Conservation (phyloP, 2,888 invertebrate genomes). For the Lepidochrysops patricia region DNA sequence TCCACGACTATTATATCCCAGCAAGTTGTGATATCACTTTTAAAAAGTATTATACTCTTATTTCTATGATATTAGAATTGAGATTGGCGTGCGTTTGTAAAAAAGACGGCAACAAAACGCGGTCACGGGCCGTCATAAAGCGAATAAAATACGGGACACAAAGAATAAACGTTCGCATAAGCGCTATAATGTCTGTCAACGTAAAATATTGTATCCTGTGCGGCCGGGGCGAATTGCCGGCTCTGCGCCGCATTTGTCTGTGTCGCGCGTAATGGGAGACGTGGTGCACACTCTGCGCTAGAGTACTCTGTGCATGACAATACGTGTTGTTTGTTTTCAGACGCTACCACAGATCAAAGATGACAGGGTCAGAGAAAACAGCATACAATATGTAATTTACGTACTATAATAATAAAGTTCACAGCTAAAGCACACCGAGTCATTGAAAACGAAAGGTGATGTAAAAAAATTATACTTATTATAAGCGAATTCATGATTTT, state of each 20-base stretch:
- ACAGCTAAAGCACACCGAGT: no score
- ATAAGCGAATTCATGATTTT: no score
- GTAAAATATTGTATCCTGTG: conserved; percentile 73
- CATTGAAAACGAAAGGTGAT: no score
- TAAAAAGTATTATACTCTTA: conserved; percentile 26
- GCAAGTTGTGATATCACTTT: conserved; percentile 31
- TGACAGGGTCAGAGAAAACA: no score
- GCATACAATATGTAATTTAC: no score
- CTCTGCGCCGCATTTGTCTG: conserved; percentile 66
- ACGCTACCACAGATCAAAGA: no score
- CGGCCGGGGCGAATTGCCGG: conserved; percentile 59
- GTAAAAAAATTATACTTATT: no score
- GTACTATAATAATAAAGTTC: no score
- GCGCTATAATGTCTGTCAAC: conserved; percentile 73
- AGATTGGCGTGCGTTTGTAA: conserved; percentile 27
- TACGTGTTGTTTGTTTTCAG: not conserved
- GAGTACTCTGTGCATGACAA: not conserved
- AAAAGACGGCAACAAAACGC: conserved; percentile 27
- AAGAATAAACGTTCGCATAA: conserved; percentile 74
- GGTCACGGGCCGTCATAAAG: conserved; percentile 66
- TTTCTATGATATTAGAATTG: conserved; percentile 26
- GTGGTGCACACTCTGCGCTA: conserved; percentile 28
- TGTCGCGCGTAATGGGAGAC: conserved; percentile 59
- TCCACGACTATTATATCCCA: conserved; percentile 66
- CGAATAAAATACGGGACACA: conserved; percentile 74